Evolutionary conservation across 2,888 invertebrate species (phyloP).

Genomic region (Rhyacophila evoluta): DNA sequence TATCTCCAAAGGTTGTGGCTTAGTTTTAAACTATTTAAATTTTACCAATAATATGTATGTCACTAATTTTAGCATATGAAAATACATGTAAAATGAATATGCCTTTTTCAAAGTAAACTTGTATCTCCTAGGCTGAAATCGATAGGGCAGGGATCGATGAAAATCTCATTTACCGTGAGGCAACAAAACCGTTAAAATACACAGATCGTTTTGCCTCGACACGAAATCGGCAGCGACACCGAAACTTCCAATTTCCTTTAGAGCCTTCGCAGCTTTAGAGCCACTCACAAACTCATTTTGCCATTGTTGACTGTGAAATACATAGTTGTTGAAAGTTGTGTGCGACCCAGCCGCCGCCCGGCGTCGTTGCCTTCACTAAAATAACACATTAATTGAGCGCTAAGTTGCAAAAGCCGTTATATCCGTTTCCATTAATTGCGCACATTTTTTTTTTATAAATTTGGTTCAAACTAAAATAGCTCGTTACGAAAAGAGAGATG

Average conservation of each 20-base stretch:
- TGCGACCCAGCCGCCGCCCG: conserved; percentile 26
- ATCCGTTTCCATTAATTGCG: no score
- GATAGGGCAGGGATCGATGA: neutral
- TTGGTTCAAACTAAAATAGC: no score
- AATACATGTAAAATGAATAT: no score
- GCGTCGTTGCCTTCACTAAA: neutral
- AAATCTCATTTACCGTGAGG: neutral
- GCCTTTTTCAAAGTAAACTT: no score
- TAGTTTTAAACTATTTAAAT: no score
- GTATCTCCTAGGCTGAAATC: neutral
- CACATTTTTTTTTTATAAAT: no score
- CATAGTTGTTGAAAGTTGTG: conserved; percentile 20
- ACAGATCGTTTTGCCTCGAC: neutral
- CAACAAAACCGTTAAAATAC: conserved; percentile 15
- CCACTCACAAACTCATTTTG: conserved; percentile 18
- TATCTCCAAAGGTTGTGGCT: no score
- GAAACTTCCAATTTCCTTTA: conserved; percentile 24
- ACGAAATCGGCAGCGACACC: neutral
- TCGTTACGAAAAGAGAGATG: no score
- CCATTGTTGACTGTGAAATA: conserved; percentile 20
- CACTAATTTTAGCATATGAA: no score
- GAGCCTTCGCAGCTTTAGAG: neutral
- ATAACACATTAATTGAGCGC: conserved; percentile 34
- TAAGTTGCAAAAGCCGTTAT: no score
- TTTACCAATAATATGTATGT: no score